phyloP scores from a whole-genome alignment of 2,888 invertebrate genomes.

The Meloe dianella region DNA sequence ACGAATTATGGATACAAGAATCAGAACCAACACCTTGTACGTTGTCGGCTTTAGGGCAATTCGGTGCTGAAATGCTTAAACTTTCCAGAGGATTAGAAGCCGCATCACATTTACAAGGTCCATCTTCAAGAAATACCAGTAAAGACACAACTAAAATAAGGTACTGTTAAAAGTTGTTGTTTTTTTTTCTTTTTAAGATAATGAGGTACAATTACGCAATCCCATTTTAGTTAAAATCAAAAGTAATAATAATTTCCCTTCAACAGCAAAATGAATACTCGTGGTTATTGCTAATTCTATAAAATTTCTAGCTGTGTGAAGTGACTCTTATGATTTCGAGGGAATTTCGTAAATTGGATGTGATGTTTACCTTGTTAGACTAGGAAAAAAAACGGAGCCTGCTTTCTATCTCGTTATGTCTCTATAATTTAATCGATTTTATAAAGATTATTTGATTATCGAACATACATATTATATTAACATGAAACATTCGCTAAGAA shows the following conservation, averaged over 20 bases:
- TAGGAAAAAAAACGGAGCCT: not conserved
- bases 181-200: not conserved
- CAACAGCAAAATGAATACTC: not conserved
- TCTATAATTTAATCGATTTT: slow-evolving; percentile 3
- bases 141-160: slow-evolving; percentile 42
- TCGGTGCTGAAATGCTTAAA: slow-evolving; percentile 86
- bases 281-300: not conserved
- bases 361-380: slow-evolving; percentile 11
- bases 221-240: slow-evolving; percentile 20
- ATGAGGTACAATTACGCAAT: not conserved
- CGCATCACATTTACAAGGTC: slow-evolving; percentile 59
- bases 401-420: slow-evolving; percentile 3
- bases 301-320: not conserved
- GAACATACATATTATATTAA: not conserved
- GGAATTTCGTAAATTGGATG: slow-evolving; percentile 14
- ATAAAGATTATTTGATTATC: not conserved
- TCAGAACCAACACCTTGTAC: slow-evolving; percentile 78
- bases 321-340: slow-evolving; percentile 13
- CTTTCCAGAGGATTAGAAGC: slow-evolving; percentile 81
- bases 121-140: slow-evolving; percentile 21
- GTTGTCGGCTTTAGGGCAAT: slow-evolving; percentile 84
- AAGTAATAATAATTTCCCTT: slow-evolving; percentile 38
- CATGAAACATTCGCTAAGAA: not conserved
- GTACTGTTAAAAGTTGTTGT: slow-evolving; percentile 30
- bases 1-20: slow-evolving; percentile 78